phyloP scores from a whole-genome alignment of 2,113 vertebrate species.

The Rattus rattus region DNA sequence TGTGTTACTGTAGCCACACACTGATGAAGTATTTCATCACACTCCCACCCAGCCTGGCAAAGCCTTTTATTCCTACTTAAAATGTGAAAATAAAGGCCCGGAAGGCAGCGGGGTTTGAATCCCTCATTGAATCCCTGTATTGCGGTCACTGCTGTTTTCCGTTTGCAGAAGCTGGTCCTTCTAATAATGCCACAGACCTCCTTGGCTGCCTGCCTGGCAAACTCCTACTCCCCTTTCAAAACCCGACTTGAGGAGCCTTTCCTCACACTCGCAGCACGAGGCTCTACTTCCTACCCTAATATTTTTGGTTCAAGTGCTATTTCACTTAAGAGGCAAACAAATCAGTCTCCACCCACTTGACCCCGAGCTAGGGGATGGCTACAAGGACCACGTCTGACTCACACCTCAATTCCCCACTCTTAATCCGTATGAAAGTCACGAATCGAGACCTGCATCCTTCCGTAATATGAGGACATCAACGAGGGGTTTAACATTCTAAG shows the following conservation, averaged over 20 bases:
- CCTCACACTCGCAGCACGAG: neutral
- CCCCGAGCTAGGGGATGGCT: neutral
- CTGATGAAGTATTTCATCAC: neutral
- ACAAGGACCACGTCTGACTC: neutral
- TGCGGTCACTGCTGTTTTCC: neutral
- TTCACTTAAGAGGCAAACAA: neutral
- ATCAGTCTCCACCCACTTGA: neutral
- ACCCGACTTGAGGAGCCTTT: neutral
- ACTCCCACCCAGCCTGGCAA: neutral
- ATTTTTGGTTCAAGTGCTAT: neutral
- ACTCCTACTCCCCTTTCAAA: slow-evolving; percentile 38
- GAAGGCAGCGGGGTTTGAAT: neutral
- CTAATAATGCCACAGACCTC: neutral
- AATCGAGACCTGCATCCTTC: neutral
- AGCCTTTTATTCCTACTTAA: slow-evolving; percentile 28
- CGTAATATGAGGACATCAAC: neutral
- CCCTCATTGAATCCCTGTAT: neutral
- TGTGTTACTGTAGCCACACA: neutral
- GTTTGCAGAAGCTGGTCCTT: neutral
- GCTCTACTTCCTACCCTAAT: neutral
- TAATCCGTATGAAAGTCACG: slow-evolving; percentile 9
- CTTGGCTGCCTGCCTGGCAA: slow-evolving; percentile 27
- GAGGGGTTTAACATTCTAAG: neutral
- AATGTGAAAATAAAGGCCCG: slow-evolving; percentile 40
- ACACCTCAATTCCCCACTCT: neutral